Conservation (phyloP, 2,888 invertebrate species). For the Conus canariensis region DNA sequence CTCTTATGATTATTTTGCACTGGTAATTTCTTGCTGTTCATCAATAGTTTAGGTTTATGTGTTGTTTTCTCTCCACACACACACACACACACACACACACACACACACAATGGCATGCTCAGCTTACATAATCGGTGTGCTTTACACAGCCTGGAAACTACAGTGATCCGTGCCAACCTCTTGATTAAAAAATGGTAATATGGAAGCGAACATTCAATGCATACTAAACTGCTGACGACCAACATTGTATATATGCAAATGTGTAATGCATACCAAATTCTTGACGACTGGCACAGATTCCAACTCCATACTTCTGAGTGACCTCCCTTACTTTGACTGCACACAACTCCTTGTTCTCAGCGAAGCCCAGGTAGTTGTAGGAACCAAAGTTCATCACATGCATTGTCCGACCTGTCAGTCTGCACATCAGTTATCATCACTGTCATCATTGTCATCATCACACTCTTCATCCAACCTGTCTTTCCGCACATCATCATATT, state of each 20-base stretch:
- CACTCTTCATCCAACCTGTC: neutral
- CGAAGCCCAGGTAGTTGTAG: conserved; percentile 99
- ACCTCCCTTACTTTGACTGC: conserved; percentile 87
- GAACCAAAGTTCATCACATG: conserved; percentile 96
- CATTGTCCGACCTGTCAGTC: conserved; percentile 86
- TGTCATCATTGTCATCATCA: neutral
- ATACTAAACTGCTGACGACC: no score
- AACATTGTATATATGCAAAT: no score
- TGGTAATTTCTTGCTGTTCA: no score
- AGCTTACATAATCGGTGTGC: no score
- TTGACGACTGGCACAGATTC: conserved; percentile 87
- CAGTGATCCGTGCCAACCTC: neutral
- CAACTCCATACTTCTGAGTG: conserved; percentile 87
- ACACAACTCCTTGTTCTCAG: conserved; percentile 88
- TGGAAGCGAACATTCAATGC: neutral
- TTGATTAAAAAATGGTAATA: neutral
- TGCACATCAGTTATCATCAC: conserved; percentile 45
- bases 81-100: no score
- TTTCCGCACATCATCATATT: neutral
- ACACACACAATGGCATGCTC: no score
- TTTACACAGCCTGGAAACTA: no score
- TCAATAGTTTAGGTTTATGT: no score
- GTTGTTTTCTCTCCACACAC: no score
- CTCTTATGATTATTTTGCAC: no score
- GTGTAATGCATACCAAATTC: conserved; percentile 85